Evolutionary conservation across 2,113 vertebrate genomes (phyloP), one percentile per base, ranked within the genome.

Genomic region (Pachyramphus minor): DNA sequence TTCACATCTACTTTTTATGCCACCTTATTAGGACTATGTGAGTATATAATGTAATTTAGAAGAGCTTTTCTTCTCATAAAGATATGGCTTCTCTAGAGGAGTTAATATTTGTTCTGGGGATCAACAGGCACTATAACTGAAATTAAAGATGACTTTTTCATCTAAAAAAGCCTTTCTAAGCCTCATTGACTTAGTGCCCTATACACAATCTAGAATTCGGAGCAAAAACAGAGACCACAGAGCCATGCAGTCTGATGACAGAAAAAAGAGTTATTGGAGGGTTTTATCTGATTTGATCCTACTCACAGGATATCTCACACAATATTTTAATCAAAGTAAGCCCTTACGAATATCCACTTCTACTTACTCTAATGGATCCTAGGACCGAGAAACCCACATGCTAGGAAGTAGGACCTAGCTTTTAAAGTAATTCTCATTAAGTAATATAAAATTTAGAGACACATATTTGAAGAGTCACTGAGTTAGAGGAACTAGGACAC

Each of bases 61-160:
- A 96, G 93, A 90, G 96, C 87, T 98, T 97, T 97, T 89, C 95
- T 96, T 59, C 87, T 98, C 96, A 97, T 98, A 96, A 93, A 81
- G 45, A 91, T 96, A 27, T 68, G 71, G 42, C 87, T 90, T 95
- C 96, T 97, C 95, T 58, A 82, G 93, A 97, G 95, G 74, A 97
- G 95, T 93, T 97, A 97, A 96, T 98, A 97, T 98, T 98, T 98
- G 97, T 98, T 97, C 94, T 96, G 83, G 69, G 85, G 94, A 97
- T 97, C 97, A 97, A 88, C 90, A 90, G 91, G 84, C 45, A 87
- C 92, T 89, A 75, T 86, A 96, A 92, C 96, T 94, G 90, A 98
- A 98, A 98, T 98, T 98, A 98, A 97, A 98, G 89, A 90, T 93
- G 66, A 95, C 72, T 95, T 97, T 98, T 95, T 97, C 96, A 97